Percentiles rank a stretch among this genome's conserved stretches.
phyloP scores from a whole-genome alignment of 1,140 invertebrate species.

The Eriosoma lanigerum region DNA sequence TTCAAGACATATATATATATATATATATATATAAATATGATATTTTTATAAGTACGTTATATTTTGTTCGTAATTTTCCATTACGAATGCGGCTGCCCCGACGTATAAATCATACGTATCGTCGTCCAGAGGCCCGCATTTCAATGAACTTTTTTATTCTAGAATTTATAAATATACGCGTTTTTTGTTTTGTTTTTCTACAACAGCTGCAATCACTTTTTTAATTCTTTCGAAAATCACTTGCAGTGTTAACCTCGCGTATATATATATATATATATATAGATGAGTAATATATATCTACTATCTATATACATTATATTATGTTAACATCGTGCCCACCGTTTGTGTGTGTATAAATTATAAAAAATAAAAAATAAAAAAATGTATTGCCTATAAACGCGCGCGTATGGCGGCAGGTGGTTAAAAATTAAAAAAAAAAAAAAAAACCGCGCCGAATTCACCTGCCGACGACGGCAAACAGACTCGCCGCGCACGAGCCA shows the following conservation, averaged over 20 bases:
- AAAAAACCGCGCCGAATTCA: constrained; percentile 14
- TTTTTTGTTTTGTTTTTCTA: background rate
- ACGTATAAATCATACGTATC: too few relatives aligned
- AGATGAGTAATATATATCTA: too few relatives aligned
- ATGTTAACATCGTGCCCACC: too few relatives aligned
- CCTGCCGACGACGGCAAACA: constrained; percentile 21
- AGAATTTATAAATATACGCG: background rate
- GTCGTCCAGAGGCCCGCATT: background rate
- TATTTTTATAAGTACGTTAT: too few relatives aligned
- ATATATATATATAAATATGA: too few relatives aligned
- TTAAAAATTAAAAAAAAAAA: background rate
- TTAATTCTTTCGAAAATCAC: constrained; percentile 34
- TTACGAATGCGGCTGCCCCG: too few relatives aligned
- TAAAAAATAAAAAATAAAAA: too few relatives aligned
- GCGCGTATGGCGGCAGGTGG: background rate
- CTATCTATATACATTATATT: too few relatives aligned
- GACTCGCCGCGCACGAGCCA: constrained; percentile 13
- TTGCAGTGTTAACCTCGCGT: constrained; percentile 6
- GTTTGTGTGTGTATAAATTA: too few relatives aligned
- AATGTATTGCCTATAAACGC: too few relatives aligned
- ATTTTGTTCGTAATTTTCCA: too few relatives aligned
- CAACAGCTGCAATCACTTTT: background rate
- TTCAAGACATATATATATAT: too few relatives aligned
- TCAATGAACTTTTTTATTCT: constrained; percentile 17
- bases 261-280: background rate